Conservation (phyloP, 2,797 vertebrate species). For the Amphiprion clarkii region DNA sequence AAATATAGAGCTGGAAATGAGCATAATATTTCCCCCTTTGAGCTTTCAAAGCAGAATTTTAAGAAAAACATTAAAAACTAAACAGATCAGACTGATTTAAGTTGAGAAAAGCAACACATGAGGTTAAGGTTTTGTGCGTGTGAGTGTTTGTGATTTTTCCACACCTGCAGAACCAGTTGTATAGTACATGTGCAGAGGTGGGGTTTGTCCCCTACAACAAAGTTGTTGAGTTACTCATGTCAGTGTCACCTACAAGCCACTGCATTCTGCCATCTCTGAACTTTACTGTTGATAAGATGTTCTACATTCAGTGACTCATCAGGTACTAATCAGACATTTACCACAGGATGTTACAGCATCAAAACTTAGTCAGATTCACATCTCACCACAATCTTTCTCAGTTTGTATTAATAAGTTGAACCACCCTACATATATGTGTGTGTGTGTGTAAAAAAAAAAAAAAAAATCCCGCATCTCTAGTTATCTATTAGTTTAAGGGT, state of each 20-base stretch:
- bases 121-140: conserved; percentile 8
- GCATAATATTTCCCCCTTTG: too few species aligned
- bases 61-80: background rate
- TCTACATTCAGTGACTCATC: conserved; percentile 21
- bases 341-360: background rate
- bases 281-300: background rate
- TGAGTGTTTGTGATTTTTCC: conserved; percentile 25
- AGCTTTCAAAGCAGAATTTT: background rate
- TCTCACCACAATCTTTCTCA: background rate
- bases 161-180: conserved; percentile 68
- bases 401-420: background rate
- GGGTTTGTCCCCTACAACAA: conserved; percentile 40
- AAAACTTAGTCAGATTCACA: background rate
- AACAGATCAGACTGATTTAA: conserved; percentile 8
- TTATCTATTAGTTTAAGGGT: too few species aligned
- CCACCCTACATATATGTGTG: background rate
- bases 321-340: conserved; percentile 5
- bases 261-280: background rate
- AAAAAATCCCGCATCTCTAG: too few species aligned
- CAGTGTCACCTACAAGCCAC: background rate
- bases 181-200: conserved; percentile 44
- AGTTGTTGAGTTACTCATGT: conserved; percentile 38
- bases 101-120: conserved; percentile 6
- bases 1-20: too few species aligned
- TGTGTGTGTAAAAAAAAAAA: too few species aligned